Base-by-base conservation (phyloP, 2,113 vertebrate species). In the Laterallus jamaicensis region DNA sequence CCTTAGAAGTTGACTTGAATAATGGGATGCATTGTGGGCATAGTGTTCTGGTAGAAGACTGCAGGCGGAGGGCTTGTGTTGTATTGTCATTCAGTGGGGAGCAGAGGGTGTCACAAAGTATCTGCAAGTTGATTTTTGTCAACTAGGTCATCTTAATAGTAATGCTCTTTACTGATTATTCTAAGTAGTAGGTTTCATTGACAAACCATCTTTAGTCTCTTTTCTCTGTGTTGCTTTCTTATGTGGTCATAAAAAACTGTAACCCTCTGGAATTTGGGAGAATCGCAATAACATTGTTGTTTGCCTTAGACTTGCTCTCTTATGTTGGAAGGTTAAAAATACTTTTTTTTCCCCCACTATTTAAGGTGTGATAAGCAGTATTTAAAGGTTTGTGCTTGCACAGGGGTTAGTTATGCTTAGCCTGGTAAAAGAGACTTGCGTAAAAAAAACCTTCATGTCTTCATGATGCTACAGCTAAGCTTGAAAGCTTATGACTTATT, bases 401-500 rank as follows among this genome's bases (percentile, higher is more conserved):
- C 31, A 60, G 37, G 21, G 20, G 39, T 79, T 52, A 96, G 82
- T 95, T 98, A 90, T 82, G 93, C 60, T 69, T 96, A 94, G 93
- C 59, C 77, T 74, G n/a, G 60, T 63, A 94, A 95, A 97, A 92
- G 37, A 84, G 78, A 90, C 92, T 97, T 94, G 96, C 96, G 96
- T 97, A 93, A 97, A 97, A 95, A 97, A 98, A 97, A 83, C 25
- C 5, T 68, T 97, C 89, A 93, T 97, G 97, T 97, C 97, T 97
- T 97, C 95, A 92, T 96, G 98, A 97, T 86, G 90, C 94, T 86
- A 56, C 75, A 97, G 96, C 97, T 94, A 71, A 86, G 89, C 95
- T 97, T 97, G 96, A 97, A 97, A 97, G 97, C 94, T 97, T 79
- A 97, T 98, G 98, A 98, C 98, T 98, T 98, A 98, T 98, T 98